Base-by-base conservation (phyloP, 2,888 invertebrate species). In the Ormyrus pomaceus region DNA sequence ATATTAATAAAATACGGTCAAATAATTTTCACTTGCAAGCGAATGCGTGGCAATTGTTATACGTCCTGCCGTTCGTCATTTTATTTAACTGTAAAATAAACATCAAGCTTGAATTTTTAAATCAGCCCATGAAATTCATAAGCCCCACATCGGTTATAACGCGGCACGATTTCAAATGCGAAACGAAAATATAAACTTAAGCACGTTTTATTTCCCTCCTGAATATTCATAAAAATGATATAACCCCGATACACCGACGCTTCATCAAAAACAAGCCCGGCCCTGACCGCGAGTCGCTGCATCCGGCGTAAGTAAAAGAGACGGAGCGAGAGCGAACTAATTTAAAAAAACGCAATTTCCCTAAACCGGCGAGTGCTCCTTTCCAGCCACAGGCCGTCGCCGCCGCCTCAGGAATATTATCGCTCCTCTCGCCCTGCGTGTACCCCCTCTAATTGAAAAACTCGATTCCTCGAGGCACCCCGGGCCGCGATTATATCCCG, bases 381-480 rank as follows among this genome's bases (percentile, higher is more conserved):
- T 53, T 53, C 73, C 75, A 8, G 34, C 34, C 34, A 4, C 34
- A 34, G 10, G 4, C 50, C 56, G 45, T 10, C 45, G 6, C 7
- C 34, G 11, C n/a, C 50, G 5, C 10, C 50, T 2, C 50, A 50
- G 64, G 56, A 74, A 70, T 74, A 79, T 58, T 64, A 75, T 75
- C 75, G 11, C 46, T 73, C 19, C 61, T 72, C 51, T 61, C 50
- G 1, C 61, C 61, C 59, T 7, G 70, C 56, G 73, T 59, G 66
- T 74, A 75, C 19, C 8, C 9, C 11, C 59, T 80, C 59, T 80
- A 76, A 76, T 80, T 76, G 76, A 80, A 80, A 79, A 79, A 80
- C 50, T 66, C 74, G 70, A 79, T 74, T 79, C 48, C 69, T 75
- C 53, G 59, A 50, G 50, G 79, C 73, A 34, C 6, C 56, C 64